These are phyloP conservation scores for Oegoconia quadripuncta DNA, from an alignment of 2,888 invertebrate species.

Conservation along the genomic window DNA sequence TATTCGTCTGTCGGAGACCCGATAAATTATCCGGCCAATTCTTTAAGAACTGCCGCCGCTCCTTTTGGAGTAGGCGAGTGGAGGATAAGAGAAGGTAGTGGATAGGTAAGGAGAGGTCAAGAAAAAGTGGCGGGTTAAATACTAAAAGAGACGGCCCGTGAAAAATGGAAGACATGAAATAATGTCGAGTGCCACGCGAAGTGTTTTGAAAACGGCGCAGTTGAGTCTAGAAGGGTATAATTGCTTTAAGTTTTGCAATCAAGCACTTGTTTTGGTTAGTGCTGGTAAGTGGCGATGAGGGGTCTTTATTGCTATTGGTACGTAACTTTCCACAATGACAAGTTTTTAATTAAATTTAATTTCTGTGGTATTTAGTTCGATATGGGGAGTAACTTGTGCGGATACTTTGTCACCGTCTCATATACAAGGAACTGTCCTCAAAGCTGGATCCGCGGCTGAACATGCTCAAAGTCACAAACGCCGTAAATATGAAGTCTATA, in stretches of 20 bases:
- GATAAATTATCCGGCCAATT: conserved; percentile 25
- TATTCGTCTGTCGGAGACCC: conserved; percentile 23
- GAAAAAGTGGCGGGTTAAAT: conserved; percentile 16
- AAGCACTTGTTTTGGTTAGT: conserved; percentile 9
- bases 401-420: no score
- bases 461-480: no score
- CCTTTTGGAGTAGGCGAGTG: background rate
- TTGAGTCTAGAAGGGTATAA: conserved; percentile 16
- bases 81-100: background rate
- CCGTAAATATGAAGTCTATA: no score
- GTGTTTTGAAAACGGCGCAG: conserved; percentile 15
- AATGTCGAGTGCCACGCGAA: conserved; percentile 20
- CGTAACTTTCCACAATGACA: background rate
- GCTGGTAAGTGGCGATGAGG: background rate
- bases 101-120: conserved; percentile 14
- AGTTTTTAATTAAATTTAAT: no score
- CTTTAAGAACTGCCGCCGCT: conserved; percentile 9
- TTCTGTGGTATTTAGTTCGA: no score
- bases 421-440: no score
- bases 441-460: no score
- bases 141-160: conserved; percentile 30
- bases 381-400: no score
- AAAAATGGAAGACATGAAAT: conserved; percentile 32
- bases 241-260: conserved; percentile 15
- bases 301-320: conserved; percentile 1